These are phyloP conservation scores for Tapirus terrestris DNA, from an alignment of 2,113 vertebrate genomes.

Conservation along the genomic window DNA sequence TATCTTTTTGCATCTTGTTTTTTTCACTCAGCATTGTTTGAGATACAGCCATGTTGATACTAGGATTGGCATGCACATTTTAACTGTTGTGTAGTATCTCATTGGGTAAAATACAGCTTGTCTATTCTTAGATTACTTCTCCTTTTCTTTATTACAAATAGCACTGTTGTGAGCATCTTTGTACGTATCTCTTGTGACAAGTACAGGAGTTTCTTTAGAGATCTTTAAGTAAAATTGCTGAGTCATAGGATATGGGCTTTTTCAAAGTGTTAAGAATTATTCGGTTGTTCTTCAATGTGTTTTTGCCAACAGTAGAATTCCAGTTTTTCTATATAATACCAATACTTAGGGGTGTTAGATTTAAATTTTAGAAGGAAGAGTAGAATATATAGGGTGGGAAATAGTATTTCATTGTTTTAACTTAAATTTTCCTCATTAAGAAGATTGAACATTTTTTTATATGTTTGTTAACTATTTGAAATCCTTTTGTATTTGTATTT, in stretches of 20 bases:
- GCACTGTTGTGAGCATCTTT: neutral
- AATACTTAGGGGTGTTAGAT: neutral
- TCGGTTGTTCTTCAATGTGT: neutral
- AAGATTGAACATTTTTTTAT: neutral
- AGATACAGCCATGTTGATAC: neutral
- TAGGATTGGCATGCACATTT: neutral
- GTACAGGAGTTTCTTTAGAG: neutral
- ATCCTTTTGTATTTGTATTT: neutral
- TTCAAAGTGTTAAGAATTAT: neutral
- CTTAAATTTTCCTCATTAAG: neutral
- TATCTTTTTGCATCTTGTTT: neutral
- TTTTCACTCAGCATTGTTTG: neutral
- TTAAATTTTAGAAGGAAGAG: neutral
- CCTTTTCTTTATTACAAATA: neutral
- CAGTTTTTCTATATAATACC: neutral
- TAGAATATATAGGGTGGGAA: neutral
- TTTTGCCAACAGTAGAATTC: neutral
- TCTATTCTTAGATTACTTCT: neutral
- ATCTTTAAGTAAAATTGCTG: neutral
- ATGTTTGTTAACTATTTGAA: neutral
- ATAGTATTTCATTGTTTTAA: neutral
- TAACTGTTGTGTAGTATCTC: neutral
- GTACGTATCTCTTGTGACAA: neutral
- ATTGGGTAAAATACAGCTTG: neutral
- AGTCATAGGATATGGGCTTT: neutral